Conservation (phyloP, 2,113 vertebrate species). For the Stomatorhinus ivindoensis region DNA sequence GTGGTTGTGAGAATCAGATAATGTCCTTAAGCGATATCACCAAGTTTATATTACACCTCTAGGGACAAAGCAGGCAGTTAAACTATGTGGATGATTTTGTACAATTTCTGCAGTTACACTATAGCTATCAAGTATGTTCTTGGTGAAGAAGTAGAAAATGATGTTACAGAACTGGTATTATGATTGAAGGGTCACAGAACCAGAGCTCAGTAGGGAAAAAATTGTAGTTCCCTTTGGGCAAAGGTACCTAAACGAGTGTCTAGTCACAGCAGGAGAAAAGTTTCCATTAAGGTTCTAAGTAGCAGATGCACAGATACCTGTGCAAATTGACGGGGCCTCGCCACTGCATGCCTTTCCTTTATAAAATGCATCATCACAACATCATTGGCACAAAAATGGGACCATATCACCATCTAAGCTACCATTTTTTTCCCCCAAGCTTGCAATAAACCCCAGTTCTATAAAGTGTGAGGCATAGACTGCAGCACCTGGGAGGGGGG, state of each 20-base stretch:
- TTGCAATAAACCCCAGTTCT: background rate
- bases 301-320: background rate
- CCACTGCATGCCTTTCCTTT: background rate
- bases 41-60: background rate
- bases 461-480: background rate
- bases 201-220: background rate
- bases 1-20: background rate
- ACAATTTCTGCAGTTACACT: background rate
- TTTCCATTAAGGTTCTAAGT: background rate
- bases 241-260: background rate
- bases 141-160: background rate
- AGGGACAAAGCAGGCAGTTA: background rate
- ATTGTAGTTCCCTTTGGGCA: background rate
- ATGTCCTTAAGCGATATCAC: background rate
- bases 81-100: background rate
- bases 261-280: background rate
- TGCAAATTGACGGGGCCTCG: background rate
- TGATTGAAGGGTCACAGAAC: background rate
- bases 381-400: background rate
- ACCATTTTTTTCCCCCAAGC: background rate
- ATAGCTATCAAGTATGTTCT: background rate
- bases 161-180: background rate
- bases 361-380: background rate
- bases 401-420: background rate
- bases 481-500: background rate